Evolutionary conservation across 1,140 invertebrate genomes (phyloP), one percentile per base, ranked within the genome.

Genomic region (Leptinotarsa lineolata): DNA sequence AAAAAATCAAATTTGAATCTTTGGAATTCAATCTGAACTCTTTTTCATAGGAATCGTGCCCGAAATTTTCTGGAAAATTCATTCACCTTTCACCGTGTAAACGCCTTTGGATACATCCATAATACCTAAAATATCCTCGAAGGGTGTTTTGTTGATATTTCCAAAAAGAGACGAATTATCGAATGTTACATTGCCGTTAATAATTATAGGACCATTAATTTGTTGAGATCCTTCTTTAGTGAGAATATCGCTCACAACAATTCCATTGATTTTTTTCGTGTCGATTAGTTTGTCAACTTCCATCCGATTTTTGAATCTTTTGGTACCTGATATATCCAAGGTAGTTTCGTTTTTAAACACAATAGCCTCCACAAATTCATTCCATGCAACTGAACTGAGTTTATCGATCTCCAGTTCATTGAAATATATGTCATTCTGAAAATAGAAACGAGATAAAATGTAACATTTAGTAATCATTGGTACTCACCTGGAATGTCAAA

Each of bases 331-430:
- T n/a, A 83, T 73, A 20, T 45, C 71, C n/a, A 80, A 18, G 60
- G 76, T 46, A 11, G 74, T 74, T 75, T 84, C 78, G 45, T 81
- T 80, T 74, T 82, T 84, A 45, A 74, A 81, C 20, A 84, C 69
- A 4, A 83, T 20, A 64, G 78, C 77, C 2, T 71, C 30, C 11
- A 78, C 11, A 46, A 79, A 81, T 18, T 72, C 39, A n/a, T 81
- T 60, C 61, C 83, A 83, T 61, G 63, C 16, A 0, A 77, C 72
- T 15, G 66, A 68, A 69, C 80, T 80, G 12, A 83, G 73, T 11
- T 79, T 78, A 24, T 78, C 45, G 2, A 83, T 78, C 61, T 78
- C 39, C 13, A 84, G 30, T 4, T 72, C 65, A 45, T 78, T 64
- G 72, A 83, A 78, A 22, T 73, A 65, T 22, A 79, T 73, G 74